Evolutionary conservation across 2,113 vertebrate species (phyloP), one percentile per base, ranked within the genome.

Genomic region (Hystrix brachyura): DNA sequence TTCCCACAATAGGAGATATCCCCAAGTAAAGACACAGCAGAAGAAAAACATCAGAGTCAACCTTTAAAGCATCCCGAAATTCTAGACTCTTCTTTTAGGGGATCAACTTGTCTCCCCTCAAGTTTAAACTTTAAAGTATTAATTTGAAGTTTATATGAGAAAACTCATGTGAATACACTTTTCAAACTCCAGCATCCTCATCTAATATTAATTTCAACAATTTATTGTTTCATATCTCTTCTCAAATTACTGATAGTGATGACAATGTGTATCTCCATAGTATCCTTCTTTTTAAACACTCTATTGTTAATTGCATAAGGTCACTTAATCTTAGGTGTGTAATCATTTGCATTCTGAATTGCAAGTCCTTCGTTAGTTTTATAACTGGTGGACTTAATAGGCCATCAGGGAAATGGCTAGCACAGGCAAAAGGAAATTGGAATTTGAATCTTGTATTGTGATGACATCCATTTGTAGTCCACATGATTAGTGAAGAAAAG

Each of bases 361-460:
- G 46, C 83, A 87, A 14, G 27, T 69, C 59, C 79, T 95, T 90
- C 53, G 55, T 91, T 95, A 81, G 60, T 72, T 97, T 81, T 92
- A 51, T 95, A 87, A 72, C 74, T 89, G 57, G 59, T 94, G 62
- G 15, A 74, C 89, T 95, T 95, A 97, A 96, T 95, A 93, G 74
- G 79, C 46, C 62, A 21, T 27, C 67, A 38, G 53, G 82, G 91
- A 97, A 81, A 69, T 57, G 43, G 14, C 72, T 34, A 90, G 57
- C 38, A 80, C 4, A 86, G 57, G 82, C 88, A 79, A 71, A 95
- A 93, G 67, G 87, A 96, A 95, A 95, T 91, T 97, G 59, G 78
- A 95, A 94, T 96, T 92, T 74, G 72, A 69, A 81, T n/a, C 53
- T 87, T 96, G 94, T 87, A 65, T 96, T 90, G 74, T 78, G 91